Conservation (phyloP, 2,888 invertebrate genomes). For the Ophraella communa region DNA sequence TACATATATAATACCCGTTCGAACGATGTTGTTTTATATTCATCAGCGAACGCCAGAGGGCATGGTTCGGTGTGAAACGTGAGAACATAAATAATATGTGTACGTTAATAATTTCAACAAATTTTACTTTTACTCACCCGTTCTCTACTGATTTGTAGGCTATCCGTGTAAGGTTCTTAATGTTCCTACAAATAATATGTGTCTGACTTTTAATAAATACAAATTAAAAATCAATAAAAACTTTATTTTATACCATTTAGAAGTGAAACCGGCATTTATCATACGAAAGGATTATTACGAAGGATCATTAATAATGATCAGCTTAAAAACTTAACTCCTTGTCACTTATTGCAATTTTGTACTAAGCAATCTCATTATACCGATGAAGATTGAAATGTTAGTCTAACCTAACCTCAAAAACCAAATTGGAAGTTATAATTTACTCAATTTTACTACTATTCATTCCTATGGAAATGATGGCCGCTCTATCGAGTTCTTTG, state of each 20-base stretch:
- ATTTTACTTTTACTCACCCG: slow-evolving; percentile 22
- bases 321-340: neutral
- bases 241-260: neutral
- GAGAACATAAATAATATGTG: slow-evolving; percentile 27
- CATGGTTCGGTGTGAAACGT: slow-evolving; percentile 24
- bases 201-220: neutral
- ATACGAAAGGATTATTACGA: neutral
- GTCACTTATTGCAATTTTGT: neutral
- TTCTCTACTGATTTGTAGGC: slow-evolving; percentile 10
- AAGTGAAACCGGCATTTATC: neutral
- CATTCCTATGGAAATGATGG: no score
- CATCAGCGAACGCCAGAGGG: slow-evolving; percentile 20
- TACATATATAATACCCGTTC: slow-evolving; percentile 8
- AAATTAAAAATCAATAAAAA: neutral
- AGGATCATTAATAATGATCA: neutral
- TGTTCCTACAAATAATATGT: neutral
- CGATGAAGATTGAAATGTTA: neutral
- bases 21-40: slow-evolving; percentile 25
- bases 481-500: no score
- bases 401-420: no score
- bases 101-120: slow-evolving; percentile 27
- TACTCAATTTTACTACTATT: no score
- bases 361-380: neutral
- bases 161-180: slow-evolving; percentile 5
- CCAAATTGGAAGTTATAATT: no score